Evolutionary conservation across 2,888 invertebrate species (phyloP), one percentile per base, ranked within the genome.

Genomic region (Corythucha ciliata): DNA sequence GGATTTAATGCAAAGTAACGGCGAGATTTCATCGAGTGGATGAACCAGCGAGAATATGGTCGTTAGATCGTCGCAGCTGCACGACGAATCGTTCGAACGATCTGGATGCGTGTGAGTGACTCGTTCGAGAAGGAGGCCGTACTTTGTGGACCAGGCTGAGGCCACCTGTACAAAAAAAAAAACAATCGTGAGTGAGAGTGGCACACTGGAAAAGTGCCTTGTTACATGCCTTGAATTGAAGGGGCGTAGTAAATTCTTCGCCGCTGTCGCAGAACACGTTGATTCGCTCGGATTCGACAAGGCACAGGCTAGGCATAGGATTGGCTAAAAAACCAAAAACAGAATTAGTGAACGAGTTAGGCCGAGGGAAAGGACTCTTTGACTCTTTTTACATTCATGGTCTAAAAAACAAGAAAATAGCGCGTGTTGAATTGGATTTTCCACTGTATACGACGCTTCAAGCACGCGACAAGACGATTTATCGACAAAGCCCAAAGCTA

Each of bases 11-110:
- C 81, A 74, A 6, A 87, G 69, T 27, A 93, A 77, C 0, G 93
- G 93, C 49, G 84, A 81, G 22, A 91, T 82, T 69, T 94, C 93
- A 67, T 94, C 89, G 47, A 93, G 70, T 0, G 93, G 93, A 73
- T 93, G 91, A 1, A 83, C 75, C 52, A 94, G 69, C 7, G 90
- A 89, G 68, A 88, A 94, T 41, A 92, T 74, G 0, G 83, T 80
- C 0, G 92, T 87, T 63, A 85, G 56, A 25, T 54, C 52, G 34
- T 42, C 48, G 16, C 42, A 29, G 33, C 47, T 40, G 10, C 42
- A 40, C 14, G 33, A 5, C 14, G 41, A 29, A 26, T 36, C 47
- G 21, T 27, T 51, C 47, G 36, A 29, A 33, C 18, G n/a, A 16
- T 42, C 49, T n/a, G 18, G 64, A 61, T 63, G 64, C 6, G 62